These are phyloP conservation scores for Carcharodon carcharias DNA, from an alignment of 2,797 vertebrate genomes.

Conservation along the genomic window DNA sequence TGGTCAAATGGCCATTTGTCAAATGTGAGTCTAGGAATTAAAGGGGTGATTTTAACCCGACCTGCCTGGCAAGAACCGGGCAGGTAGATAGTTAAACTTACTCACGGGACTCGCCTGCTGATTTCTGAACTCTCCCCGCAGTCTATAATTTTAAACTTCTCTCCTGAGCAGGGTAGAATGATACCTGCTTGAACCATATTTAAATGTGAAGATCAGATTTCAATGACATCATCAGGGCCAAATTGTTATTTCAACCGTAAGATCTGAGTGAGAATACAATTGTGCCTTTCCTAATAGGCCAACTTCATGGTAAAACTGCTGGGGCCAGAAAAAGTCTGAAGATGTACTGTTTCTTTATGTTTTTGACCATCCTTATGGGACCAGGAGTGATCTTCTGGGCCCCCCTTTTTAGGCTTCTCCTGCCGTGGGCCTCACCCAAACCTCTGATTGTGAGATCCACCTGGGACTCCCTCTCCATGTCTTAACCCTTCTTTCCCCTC, in stretches of 20 bases:
- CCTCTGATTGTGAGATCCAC: neutral
- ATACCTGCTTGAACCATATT: neutral
- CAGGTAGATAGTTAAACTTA: neutral
- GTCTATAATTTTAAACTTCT: neutral
- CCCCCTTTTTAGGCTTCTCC: too few species aligned
- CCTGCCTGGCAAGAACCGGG: neutral
- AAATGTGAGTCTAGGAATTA: neutral
- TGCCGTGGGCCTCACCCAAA: neutral
- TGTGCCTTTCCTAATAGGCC: neutral
- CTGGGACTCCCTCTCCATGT: neutral
- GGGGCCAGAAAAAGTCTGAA: neutral
- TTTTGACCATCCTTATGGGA: neutral
- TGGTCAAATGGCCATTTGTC: neutral
- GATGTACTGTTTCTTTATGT: neutral
- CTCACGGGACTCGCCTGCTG: neutral
- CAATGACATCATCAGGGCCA: neutral
- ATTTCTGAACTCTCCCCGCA: neutral
- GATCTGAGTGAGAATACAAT: neutral
- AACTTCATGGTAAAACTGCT: neutral
- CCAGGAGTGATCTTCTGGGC: neutral
- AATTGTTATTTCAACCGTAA: too few species aligned
- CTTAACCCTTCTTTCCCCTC: neutral
- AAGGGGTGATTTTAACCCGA: neutral
- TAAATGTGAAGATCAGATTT: neutral
- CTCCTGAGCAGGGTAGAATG: neutral